Conservation (phyloP, 2,888 invertebrate species). For the Carterocephalus palaemon region DNA sequence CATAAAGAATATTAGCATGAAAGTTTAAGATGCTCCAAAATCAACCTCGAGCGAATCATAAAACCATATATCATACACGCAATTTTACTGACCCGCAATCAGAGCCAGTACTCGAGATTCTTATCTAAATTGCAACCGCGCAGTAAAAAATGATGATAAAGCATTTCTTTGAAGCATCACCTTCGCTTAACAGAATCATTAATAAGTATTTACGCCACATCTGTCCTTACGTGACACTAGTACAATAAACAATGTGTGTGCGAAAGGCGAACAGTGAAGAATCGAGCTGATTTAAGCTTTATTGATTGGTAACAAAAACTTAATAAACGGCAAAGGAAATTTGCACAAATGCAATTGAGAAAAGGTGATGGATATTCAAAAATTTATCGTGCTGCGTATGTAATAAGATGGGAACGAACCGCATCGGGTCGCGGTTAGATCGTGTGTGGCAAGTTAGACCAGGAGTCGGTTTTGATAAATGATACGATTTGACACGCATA, state of each 20-base stretch:
- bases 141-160: conserved; percentile 21
- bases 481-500: conserved; percentile 44
- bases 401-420: neutral
- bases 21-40: conserved; percentile 13
- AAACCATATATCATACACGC: conserved; percentile 23
- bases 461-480: conserved; percentile 42
- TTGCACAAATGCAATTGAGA: neutral
- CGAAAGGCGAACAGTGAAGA: neutral
- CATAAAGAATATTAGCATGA: conserved; percentile 19
- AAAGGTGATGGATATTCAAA: neutral
- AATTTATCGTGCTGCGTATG: neutral
- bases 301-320: neutral
- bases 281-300: conserved; percentile 6
- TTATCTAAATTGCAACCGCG: conserved; percentile 25
- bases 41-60: conserved; percentile 7
- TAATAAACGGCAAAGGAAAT: neutral
- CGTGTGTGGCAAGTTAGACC: conserved; percentile 23
- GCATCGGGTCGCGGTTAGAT: neutral
- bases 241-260: conserved; percentile 33
- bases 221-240: conserved; percentile 38
- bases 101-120: conserved; percentile 10
- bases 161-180: conserved; percentile 14
- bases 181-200: conserved; percentile 31
- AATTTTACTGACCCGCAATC: conserved; percentile 21
- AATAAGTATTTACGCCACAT: conserved; percentile 34